phyloP scores from a whole-genome alignment of 1,140 invertebrate genomes.

The Elysia chlorotica region DNA sequence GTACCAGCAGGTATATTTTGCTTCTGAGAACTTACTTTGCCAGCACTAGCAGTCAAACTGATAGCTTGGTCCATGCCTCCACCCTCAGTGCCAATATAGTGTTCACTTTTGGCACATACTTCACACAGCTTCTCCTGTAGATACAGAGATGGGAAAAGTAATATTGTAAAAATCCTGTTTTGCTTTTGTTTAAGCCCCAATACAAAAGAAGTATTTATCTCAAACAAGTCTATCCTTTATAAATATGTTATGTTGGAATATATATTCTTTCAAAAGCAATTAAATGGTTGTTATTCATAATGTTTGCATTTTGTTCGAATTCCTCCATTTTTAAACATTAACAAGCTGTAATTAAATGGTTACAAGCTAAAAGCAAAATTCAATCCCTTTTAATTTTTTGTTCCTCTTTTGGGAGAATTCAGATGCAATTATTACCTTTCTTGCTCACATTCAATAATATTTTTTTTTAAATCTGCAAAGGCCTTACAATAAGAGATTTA shows the following conservation, averaged over 20 bases:
- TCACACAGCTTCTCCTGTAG: constrained; percentile 77
- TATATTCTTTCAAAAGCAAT: not conserved
- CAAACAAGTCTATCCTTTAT: not conserved
- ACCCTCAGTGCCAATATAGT: constrained; percentile 89
- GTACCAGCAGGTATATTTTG: no score
- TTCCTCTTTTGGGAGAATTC: no score
- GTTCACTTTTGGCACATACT: constrained; percentile 85
- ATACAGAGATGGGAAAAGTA: not conserved
- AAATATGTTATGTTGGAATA: not conserved
- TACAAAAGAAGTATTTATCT: not conserved
- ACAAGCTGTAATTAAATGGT: no score
- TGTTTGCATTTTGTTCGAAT: no score
- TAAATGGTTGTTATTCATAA: no score
- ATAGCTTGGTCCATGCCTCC: constrained; percentile 99
- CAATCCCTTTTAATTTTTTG: no score
- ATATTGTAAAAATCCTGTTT: not conserved
- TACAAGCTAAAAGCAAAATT: no score
- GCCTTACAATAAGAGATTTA: not conserved
- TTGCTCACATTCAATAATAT: not conserved
- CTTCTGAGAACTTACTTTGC: constrained; percentile 67
- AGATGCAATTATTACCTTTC: not conserved
- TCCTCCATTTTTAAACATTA: no score
- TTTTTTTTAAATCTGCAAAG: not conserved
- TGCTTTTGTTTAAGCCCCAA: not conserved
- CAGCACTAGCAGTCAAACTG: constrained; percentile 86